Evolutionary conservation across 2,888 invertebrate genomes (phyloP).

Genomic region (Hanleya hanleyi): DNA sequence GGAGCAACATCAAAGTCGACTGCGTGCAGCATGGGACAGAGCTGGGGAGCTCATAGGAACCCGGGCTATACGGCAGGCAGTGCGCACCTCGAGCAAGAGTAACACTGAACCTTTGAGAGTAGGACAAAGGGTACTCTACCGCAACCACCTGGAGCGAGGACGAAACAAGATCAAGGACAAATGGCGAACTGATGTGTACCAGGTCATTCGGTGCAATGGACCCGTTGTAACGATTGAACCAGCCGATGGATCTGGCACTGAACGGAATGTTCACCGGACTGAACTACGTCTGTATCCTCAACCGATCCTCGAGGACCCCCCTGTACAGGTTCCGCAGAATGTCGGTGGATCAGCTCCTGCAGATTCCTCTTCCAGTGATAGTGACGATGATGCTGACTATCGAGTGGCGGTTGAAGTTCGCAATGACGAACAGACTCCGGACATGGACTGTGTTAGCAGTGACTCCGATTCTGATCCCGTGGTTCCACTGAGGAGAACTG

Average conservation of each 20-base stretch:
- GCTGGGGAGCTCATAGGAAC: not conserved
- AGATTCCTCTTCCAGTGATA: not conserved
- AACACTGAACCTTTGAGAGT: not conserved
- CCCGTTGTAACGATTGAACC: conserved; percentile 12
- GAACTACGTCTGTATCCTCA: conserved; percentile 5
- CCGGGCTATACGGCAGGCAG: not conserved
- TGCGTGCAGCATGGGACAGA: not conserved
- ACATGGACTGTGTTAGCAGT: too few species aligned
- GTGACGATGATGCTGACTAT: not conserved
- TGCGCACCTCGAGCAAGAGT: not conserved
- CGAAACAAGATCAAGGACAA: not conserved
- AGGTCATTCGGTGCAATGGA: not conserved
- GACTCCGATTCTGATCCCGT: too few species aligned
- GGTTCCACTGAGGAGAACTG: too few species aligned
- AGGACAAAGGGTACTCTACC: conserved; percentile 2
- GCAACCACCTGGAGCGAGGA: conserved; percentile 2
- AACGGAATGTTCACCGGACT: conserved; percentile 16
- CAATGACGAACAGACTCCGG: too few species aligned
- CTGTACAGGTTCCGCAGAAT: too few species aligned
- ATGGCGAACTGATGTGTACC: not conserved
- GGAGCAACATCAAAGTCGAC: not conserved
- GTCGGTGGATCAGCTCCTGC: too few species aligned
- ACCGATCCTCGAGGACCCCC: not conserved
- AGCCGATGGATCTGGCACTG: conserved; percentile 28
- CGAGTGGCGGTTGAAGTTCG: not conserved